phyloP scores from a whole-genome alignment of 2,797 vertebrate genomes.

The Rousettus madagascariensis region DNA sequence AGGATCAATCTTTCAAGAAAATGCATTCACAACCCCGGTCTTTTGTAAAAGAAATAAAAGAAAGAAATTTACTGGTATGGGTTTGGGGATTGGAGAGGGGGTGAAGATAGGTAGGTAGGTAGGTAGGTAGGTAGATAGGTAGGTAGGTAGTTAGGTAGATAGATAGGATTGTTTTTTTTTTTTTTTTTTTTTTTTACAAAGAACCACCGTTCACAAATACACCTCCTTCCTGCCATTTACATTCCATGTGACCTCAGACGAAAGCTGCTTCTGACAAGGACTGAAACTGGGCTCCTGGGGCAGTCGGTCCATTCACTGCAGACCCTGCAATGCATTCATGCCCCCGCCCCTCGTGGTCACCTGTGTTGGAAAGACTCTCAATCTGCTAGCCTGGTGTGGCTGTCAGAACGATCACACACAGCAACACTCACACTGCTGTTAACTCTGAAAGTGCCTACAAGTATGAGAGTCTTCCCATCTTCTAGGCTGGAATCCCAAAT shows the following conservation, averaged over 20 bases:
- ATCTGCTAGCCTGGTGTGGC: constrained; percentile 30
- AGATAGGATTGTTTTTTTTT: too few species aligned
- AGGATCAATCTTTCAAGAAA: neutral
- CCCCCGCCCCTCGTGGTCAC: neutral
- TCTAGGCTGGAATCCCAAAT: neutral
- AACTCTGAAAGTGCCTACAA: neutral
- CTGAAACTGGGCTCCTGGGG: constrained; percentile 46
- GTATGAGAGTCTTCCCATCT: neutral
- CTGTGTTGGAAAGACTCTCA: constrained; percentile 42
- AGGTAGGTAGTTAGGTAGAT: too few species aligned
- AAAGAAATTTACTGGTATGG: constrained; percentile 20
- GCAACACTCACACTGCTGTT: neutral
- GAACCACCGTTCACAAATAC: neutral
- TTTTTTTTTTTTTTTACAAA: neutral
- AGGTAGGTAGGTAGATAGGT: neutral
- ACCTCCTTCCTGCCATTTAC: constrained; percentile 19
- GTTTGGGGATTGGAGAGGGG: neutral
- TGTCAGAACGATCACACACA: constrained; percentile 12
- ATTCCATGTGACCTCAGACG: neutral
- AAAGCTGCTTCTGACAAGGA: constrained; percentile 57
- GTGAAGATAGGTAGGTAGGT: neutral
- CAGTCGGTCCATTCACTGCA: constrained; percentile 16
- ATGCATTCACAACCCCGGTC: neutral
- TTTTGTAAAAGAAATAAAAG: neutral
- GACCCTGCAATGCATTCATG: constrained; percentile 7